Evolutionary conservation across 2,797 vertebrate genomes (phyloP), one percentile per base, ranked within the genome.

Genomic region (Tragelaphus eurycerus): DNA sequence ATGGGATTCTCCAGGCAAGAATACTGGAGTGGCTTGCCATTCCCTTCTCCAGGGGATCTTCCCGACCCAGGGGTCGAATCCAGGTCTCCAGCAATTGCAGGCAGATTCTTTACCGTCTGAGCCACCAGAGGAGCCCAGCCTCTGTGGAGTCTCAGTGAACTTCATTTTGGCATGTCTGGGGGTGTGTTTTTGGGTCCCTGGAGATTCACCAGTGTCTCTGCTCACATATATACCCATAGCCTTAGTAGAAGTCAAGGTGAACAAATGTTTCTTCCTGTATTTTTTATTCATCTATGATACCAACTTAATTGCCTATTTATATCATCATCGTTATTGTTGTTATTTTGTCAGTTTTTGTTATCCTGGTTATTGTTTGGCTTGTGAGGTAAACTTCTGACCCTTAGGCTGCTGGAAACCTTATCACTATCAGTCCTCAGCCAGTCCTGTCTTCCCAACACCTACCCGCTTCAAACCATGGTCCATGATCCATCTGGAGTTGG

Each of bases 401-500:
- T 21, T 34, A n/a, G 87, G 5, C 23, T 57, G 38, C 46, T 67
- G 19, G 59, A 52, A 16, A 64, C 13, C 7, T 60, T n/a, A 38
- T 1, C 23, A 5, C 29, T n/a, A 0, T 19, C 16, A n/a, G 2
- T 57, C 15, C 54, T 91, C 15, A 57, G 29, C 7, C 12, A 9
- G 76, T 84, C 52, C 93, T 81, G 23, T 46, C 48, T 90, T 3
- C 0, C 7, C 15, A 60, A 3, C 2, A 19, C 23, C 17, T 6
- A 14, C 4, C 9, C 3, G 23, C 19, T 38, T 38, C 57, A 83
- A 6, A 91, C 10, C n/a, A 1, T 52, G 19, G 38, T 25, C 15
- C 4, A 0, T 0, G 2, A n/a, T 25, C 3, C 64, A 25, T 59
- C 25, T 64, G 55, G 31, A 31, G 59, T 43, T 14, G 0, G 43